Evolutionary conservation across 2,113 vertebrate genomes (phyloP).

Genomic region (Engraulis encrasicolus): DNA sequence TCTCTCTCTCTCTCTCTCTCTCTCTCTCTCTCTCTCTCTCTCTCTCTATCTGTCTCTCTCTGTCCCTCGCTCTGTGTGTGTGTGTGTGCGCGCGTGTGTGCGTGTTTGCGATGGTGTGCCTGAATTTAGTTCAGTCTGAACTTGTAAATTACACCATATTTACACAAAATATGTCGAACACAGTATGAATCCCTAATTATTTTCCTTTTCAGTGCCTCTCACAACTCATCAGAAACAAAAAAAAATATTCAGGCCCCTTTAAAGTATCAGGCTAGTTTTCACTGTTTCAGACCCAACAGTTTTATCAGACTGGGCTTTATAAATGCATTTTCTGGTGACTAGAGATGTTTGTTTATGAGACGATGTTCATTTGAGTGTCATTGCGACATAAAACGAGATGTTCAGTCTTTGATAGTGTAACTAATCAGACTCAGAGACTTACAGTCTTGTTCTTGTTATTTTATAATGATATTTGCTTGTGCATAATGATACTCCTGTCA

Average conservation of each 20-base stretch:
- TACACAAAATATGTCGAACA: conserved; percentile 1
- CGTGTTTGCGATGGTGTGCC: not conserved
- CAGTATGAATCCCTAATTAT: conserved; percentile 9
- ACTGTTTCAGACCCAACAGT: not conserved
- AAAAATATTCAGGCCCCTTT: not conserved
- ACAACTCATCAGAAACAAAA: not conserved
- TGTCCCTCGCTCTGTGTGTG: no score
- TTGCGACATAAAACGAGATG: no score
- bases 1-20: no score
- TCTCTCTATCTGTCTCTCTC: no score
- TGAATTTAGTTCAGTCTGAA: conserved; percentile 4
- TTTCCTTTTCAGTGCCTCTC: not conserved
- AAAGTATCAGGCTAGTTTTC: not conserved
- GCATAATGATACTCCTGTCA: no score
- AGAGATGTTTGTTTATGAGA: not conserved
- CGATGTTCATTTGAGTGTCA: not conserved
- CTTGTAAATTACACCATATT: conserved; percentile 9
- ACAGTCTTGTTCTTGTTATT: no score
- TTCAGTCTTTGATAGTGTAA: no score
- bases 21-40: no score
- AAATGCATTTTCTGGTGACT: not conserved
- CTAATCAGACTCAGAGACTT: no score
- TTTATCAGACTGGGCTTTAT: not conserved
- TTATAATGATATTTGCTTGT: no score
- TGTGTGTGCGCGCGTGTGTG: no score